A percentile compares a stretch with the other conserved stretches of the same genome.
These are phyloP conservation scores for Notocelia uddmanniana DNA, from an alignment of 2,888 invertebrate genomes.

Conservation along the genomic window DNA sequence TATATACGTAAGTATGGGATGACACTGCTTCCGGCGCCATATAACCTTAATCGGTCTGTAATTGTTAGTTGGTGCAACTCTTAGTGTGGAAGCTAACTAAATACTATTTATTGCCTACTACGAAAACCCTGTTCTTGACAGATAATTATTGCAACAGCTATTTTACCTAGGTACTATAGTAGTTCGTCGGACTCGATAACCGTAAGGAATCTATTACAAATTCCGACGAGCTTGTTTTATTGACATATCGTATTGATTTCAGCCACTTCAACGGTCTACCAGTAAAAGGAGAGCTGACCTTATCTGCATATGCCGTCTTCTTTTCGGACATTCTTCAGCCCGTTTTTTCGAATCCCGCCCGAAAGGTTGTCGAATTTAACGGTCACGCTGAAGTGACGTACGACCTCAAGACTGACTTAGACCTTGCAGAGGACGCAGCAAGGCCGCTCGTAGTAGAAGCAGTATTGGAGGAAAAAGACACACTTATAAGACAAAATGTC, in stretches of 20 bases:
- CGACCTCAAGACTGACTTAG: conserved; percentile 90
- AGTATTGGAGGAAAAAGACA: conserved; percentile 95
- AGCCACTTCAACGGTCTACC: conserved; percentile 95
- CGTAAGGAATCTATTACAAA: background rate
- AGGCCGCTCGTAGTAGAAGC: conserved; percentile 94
- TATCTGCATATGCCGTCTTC: conserved; percentile 94
- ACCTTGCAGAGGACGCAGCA: conserved; percentile 91
- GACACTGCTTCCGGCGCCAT: too few relatives aligned
- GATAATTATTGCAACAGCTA: too few relatives aligned
- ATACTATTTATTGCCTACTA: background rate
- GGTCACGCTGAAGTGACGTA: conserved; percentile 90
- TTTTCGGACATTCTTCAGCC: conserved; percentile 93
- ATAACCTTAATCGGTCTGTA: too few relatives aligned
- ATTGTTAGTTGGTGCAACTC: too few relatives aligned
- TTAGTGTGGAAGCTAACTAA: background rate
- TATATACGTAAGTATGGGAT: too few relatives aligned
- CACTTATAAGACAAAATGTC: conserved; percentile 93
- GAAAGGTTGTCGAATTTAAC: conserved; percentile 89
- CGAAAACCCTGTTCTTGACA: too few relatives aligned
- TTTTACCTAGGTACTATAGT: too few relatives aligned
- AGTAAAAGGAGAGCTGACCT: conserved; percentile 93
- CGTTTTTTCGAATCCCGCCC: conserved; percentile 89
- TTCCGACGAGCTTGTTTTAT: background rate
- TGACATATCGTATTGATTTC: conserved; percentile 44
- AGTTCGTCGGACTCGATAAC: background rate